Evolutionary conservation across 1,140 invertebrate genomes (phyloP).

Genomic region (Brachionus plicatilis): DNA sequence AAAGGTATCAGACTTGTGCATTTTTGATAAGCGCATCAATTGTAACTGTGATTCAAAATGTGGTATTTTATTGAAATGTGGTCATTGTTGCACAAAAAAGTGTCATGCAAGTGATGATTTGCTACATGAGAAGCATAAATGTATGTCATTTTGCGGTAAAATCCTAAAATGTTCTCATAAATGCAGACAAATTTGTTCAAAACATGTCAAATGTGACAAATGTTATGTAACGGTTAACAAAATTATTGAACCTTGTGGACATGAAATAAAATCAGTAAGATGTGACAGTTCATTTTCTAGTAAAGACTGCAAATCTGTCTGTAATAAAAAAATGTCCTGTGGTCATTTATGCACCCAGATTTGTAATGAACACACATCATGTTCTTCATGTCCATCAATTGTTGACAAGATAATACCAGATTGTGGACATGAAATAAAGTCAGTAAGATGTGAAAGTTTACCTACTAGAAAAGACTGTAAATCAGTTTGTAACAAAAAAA

Average conservation of each 20-base stretch:
- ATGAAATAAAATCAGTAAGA: background rate
- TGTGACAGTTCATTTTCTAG: background rate
- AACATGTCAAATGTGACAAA: background rate
- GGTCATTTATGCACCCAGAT: background rate
- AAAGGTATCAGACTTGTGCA: conserved; percentile 43
- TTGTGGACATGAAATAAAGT: background rate
- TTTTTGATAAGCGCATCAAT: conserved; percentile 53
- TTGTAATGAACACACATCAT: background rate
- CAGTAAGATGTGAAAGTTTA: background rate
- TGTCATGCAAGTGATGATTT: conserved; percentile 46
- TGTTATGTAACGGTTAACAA: background rate
- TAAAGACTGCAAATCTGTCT: conserved; percentile 35
- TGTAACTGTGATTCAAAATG: conserved; percentile 53
- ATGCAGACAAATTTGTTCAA: conserved; percentile 38
- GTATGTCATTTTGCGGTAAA: conserved; percentile 43
- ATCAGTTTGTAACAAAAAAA: conserved; percentile 9
- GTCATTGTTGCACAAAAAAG: conserved; percentile 47
- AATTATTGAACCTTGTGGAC: background rate
- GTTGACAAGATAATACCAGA: background rate
- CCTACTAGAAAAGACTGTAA: conserved; percentile 23
- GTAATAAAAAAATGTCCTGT: background rate
- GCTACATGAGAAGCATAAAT: conserved; percentile 45
- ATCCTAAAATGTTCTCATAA: conserved; percentile 39
- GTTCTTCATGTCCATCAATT: background rate
- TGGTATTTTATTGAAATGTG: conserved; percentile 47